These are phyloP conservation scores for Alectoris magna DNA, from an alignment of 2,797 vertebrate species.

Conservation along the genomic window DNA sequence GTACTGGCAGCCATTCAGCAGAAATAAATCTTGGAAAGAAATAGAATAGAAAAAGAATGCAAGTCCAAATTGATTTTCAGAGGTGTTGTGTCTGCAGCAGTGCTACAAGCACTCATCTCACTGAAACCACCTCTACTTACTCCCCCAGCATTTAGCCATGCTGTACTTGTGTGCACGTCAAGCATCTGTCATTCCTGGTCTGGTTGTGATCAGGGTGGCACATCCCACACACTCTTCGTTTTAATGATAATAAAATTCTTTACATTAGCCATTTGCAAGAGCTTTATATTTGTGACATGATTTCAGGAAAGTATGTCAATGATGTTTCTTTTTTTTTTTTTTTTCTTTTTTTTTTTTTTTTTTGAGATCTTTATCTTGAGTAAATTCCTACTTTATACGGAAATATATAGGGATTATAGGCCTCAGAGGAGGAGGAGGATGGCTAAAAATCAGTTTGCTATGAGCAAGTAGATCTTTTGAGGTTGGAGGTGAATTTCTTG, in stretches of 20 bases:
- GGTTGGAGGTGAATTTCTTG: constrained; percentile 54
- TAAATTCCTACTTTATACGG: neutral
- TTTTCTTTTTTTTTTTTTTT: no score
- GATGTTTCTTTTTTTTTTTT: no score
- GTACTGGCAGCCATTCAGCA: constrained; percentile 26
- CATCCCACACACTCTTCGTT: neutral
- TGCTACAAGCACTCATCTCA: neutral
- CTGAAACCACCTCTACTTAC: neutral
- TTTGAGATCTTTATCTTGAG: neutral
- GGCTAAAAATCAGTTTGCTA: neutral
- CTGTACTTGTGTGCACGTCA: neutral
- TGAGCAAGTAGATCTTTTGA: constrained; percentile 34
- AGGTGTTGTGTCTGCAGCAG: neutral
- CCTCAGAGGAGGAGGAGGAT: neutral
- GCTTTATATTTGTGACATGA: neutral
- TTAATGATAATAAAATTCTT: neutral
- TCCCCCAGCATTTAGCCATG: neutral
- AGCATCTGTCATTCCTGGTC: neutral
- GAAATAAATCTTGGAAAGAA: constrained; percentile 25
- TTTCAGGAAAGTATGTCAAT: neutral
- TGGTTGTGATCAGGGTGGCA: accelerated
- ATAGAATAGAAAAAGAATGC: neutral
- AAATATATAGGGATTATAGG: neutral
- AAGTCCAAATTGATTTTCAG: neutral
- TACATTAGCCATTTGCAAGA: neutral